Evolutionary conservation across 2,888 invertebrate species (phyloP), one percentile per base, ranked within the genome.

Genomic region (Clepsis dumicolana): DNA sequence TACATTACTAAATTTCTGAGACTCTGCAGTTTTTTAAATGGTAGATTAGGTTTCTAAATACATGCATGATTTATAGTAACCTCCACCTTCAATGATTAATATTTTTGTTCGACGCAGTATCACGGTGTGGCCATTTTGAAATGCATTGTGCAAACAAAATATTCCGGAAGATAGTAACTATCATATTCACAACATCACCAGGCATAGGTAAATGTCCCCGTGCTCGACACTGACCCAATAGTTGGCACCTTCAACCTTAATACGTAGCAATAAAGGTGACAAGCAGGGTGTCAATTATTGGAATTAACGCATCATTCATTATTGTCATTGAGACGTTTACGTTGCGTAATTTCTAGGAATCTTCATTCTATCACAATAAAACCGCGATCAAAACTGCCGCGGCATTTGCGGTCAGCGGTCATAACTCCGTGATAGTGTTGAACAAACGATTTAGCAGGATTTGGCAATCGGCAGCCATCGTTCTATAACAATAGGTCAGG

Each of bases 321-420:
- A 16, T 16, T 18, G 12, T 12, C 29, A 29, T 32, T 18, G n/a
- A 64, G 32, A 27, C 18, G 21, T 18, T n/a, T n/a, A n/a, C n/a
- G n/a, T n/a, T n/a, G 50, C 50, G 50, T 57, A 57, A 38, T 61
- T 66, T 32, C 27, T 18, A 62, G 48, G 66, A 67, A 63, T 50
- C 5, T 21, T 68, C 25, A 57, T 63, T 67, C 12, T 59, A 32
- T 41, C 57, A 57, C 41, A 25, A 10, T 35, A 14, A 63, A 68
- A 68, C 68, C 64, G 21, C 59, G 59, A 32, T n/a, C n/a, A 59
- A 59, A 68, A 57, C 64, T 38, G 44, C 59, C 59, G 64, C 59
- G 63, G 68, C 25, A 59, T 68, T 68, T 68, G 68, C 59, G 68
- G 68, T 63, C 38, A 16, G 18, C 50, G 61, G 18, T 52, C 52